Base-by-base conservation (phyloP, 1,140 invertebrate species). In the Ericerus pela region DNA sequence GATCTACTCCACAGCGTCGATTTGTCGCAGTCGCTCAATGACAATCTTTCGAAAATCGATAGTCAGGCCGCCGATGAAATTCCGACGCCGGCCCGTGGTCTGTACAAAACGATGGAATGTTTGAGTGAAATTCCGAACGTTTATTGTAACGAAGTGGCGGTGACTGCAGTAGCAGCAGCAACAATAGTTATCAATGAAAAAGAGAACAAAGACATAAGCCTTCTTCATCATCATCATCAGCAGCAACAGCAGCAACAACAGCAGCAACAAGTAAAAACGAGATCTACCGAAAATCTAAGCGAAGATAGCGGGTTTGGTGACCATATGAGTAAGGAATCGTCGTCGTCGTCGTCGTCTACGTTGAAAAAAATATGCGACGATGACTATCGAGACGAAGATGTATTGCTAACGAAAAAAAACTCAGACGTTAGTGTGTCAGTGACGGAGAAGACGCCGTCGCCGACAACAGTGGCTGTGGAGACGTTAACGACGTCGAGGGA, bases 221-320 rank as follows among this genome's bases (percentile, higher is more conserved):
- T n/a, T n/a, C n/a, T n/a, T n/a, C 66, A 5, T 64, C n/a, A n/a
- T n/a, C n/a, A n/a, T n/a, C n/a, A n/a, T n/a, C n/a, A n/a, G n/a
- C n/a, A n/a, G n/a, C n/a, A 54, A 26, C 20, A 27, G 24, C 22
- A 31, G 58, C 20, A 58, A 57, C 27, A 59, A 31, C 8, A 20
- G 14, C 11, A 22, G 1, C 26, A 38, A 36, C 59, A 16, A 51
- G 38, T 43, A 43, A 33, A n/a, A 24, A 20, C 41, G 41, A 24
- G 14, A 24, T 83, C 81, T 26, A 75, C 75, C 1, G 81, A 84
- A 63, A 84, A 83, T 72, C 68, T 84, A 33, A 82, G 80, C 61
- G 81, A 84, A 63, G 81, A 84, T 67, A 82, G 80, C 58, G 81
- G 82, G 18, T 84, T 82, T 68, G 79, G 81, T 57, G 79, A 81